Evolutionary conservation across 1,140 invertebrate species (phyloP).

Genomic region (Cydia splendana): DNA sequence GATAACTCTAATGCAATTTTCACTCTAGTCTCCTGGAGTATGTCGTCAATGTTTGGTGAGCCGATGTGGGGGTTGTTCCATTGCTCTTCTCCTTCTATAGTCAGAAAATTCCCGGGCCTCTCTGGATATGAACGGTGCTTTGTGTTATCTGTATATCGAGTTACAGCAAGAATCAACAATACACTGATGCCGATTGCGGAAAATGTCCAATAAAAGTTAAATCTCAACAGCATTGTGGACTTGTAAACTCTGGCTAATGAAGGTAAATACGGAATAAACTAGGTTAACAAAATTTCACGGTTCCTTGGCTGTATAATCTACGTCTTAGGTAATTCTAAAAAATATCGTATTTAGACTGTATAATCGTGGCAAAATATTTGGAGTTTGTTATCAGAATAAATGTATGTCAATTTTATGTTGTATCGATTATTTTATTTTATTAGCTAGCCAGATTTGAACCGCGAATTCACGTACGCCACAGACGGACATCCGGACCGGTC

Average conservation of each 20-base stretch:
- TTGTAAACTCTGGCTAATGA: slow-evolving; percentile 47
- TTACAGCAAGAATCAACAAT: slow-evolving; percentile 82
- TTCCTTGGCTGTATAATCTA: too few species aligned
- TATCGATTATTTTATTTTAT: too few species aligned
- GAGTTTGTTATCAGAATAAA: too few species aligned
- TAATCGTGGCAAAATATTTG: too few species aligned
- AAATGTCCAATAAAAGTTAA: slow-evolving; percentile 82
- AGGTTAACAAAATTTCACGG: too few species aligned
- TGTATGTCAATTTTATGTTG: too few species aligned
- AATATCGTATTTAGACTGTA: too few species aligned
- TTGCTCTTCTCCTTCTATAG: slow-evolving; percentile 58
- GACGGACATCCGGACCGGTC: too few species aligned
- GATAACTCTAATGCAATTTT: slow-evolving; percentile 65
- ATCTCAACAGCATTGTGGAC: slow-evolving; percentile 79
- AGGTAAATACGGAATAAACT: too few species aligned
- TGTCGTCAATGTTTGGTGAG: slow-evolving; percentile 61
- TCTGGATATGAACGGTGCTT: slow-evolving; percentile 79
- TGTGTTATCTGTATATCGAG: slow-evolving; percentile 79
- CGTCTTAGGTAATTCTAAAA: too few species aligned
- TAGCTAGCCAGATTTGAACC: too few species aligned
- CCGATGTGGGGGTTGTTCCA: slow-evolving; percentile 61
- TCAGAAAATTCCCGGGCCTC: slow-evolving; percentile 67
- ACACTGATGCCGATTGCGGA: slow-evolving; percentile 81
- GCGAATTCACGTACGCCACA: too few species aligned
- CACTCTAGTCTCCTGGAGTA: slow-evolving; percentile 63